These are phyloP conservation scores for Aurelia coerulea DNA, from an alignment of 30 jellyfish, hydroid and myxozoan species.

Conservation along the genomic window DNA sequence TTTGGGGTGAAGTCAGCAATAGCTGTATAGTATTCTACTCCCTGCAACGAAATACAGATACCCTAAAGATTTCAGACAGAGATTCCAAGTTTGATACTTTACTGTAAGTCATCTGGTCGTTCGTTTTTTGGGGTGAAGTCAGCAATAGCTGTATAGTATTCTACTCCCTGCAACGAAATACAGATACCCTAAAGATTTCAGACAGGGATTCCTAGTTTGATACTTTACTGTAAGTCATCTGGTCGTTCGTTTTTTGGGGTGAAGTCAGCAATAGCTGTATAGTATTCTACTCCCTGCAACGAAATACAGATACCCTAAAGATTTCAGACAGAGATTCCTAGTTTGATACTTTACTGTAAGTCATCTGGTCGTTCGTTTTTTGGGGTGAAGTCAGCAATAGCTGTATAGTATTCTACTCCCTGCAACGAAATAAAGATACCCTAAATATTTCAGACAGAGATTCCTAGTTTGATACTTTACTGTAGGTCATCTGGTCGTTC, in stretches of 20 bases:
- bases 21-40: conserved; percentile 69
- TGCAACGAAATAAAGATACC: not conserved
- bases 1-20: conserved; percentile 81
- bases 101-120: conserved; percentile 58
- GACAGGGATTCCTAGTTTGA: too few relatives aligned
- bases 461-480: too few relatives aligned
- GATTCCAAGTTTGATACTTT: too few relatives aligned
- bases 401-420: conserved; percentile 75
- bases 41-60: conserved; percentile 21
- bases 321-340: too few relatives aligned
- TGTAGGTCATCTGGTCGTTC: conserved; percentile 59
- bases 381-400: conserved; percentile 84
- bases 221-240: conserved; percentile 64
- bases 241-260: conserved; percentile 57
- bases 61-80: too few relatives aligned
- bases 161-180: conserved; percentile 47
- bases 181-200: too few relatives aligned
- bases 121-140: conserved; percentile 75
- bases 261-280: conserved; percentile 80
- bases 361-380: conserved; percentile 53
- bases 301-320: not conserved
- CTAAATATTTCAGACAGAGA: too few relatives aligned
- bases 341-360: too few relatives aligned
- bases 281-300: conserved; percentile 67
- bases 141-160: conserved; percentile 73